A percentile compares a stretch with the other conserved stretches of the same genome.
phyloP scores from a whole-genome alignment of 1,140 invertebrate species.

The Marisa cornuarietis region DNA sequence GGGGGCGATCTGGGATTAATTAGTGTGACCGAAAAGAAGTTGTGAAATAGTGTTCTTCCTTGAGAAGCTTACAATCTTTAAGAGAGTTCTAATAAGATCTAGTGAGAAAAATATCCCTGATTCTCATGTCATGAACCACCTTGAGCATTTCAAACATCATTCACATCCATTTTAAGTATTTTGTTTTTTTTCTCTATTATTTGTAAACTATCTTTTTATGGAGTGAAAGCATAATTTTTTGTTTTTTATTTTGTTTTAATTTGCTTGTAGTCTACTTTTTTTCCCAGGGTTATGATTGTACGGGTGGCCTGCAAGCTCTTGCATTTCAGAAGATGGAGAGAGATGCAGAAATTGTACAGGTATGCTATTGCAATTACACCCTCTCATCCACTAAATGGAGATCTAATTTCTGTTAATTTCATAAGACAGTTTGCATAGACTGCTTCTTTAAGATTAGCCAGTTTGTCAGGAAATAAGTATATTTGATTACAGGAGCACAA shows the following conservation, averaged over 20 bases:
- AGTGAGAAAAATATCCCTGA: too few relatives aligned
- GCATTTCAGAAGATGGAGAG: background rate
- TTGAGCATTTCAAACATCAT: background rate
- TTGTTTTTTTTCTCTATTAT: background rate
- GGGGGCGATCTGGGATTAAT: too few relatives aligned
- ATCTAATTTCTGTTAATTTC: background rate
- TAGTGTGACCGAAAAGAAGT: too few relatives aligned
- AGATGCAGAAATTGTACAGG: slow-evolving; percentile 15
- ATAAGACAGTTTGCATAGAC: background rate
- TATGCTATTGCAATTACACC: background rate
- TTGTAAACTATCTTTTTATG: background rate
- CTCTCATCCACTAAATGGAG: background rate
- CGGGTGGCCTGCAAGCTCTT: background rate
- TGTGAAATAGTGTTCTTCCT: too few relatives aligned
- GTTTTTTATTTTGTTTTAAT: background rate
- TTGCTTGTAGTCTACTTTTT: background rate
- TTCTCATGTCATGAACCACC: too few relatives aligned
- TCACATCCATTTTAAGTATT: background rate
- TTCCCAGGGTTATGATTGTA: slow-evolving; percentile 18
- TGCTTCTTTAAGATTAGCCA: background rate
- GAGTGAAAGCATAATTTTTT: background rate
- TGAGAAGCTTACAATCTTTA: too few relatives aligned
- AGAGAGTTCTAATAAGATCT: too few relatives aligned
- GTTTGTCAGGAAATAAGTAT: background rate
- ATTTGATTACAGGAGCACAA: background rate